phyloP scores from a whole-genome alignment of 2,797 vertebrate species.

The Allobates femoralis region DNA sequence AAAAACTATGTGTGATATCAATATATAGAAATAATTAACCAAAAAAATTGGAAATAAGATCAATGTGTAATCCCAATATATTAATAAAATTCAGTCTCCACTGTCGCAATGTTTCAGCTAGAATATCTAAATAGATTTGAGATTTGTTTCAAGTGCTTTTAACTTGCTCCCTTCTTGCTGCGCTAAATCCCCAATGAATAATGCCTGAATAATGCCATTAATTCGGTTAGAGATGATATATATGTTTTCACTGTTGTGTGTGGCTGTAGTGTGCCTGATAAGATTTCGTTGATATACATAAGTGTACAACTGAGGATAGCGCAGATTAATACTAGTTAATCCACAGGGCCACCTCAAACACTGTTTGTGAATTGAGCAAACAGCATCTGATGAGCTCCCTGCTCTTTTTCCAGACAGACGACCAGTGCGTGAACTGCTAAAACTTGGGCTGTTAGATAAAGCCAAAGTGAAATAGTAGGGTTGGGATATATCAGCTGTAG shows the following conservation, averaged over 20 bases:
- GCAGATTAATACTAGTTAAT: slow-evolving; percentile 56
- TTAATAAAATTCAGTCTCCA: no score
- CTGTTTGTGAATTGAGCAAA: slow-evolving; percentile 44
- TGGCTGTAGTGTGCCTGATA: slow-evolving; percentile 36
- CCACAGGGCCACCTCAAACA: slow-evolving; percentile 39
- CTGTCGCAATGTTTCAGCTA: no score
- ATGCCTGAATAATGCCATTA: not conserved
- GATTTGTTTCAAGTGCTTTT: no score
- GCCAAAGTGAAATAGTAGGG: slow-evolving; percentile 58
- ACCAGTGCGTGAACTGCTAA: slow-evolving; percentile 34
- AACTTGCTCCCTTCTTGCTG: no score
- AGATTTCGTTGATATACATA: slow-evolving; percentile 38
- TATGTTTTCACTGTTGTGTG: slow-evolving; percentile 13
- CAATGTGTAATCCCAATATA: no score
- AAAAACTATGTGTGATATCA: no score
- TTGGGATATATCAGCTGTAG: slow-evolving; percentile 58
- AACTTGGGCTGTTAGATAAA: slow-evolving; percentile 47
- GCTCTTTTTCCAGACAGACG: slow-evolving; percentile 44
- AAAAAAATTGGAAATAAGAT: no score
- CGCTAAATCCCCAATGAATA: no score
- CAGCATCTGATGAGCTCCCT: slow-evolving; percentile 57
- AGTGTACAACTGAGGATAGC: slow-evolving; percentile 15
- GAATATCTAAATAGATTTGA: no score
- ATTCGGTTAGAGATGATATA: slow-evolving; percentile 13
- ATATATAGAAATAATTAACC: no score